Base-by-base conservation (phyloP, 1,140 invertebrate genomes). In the Lepidurus arcticus region DNA sequence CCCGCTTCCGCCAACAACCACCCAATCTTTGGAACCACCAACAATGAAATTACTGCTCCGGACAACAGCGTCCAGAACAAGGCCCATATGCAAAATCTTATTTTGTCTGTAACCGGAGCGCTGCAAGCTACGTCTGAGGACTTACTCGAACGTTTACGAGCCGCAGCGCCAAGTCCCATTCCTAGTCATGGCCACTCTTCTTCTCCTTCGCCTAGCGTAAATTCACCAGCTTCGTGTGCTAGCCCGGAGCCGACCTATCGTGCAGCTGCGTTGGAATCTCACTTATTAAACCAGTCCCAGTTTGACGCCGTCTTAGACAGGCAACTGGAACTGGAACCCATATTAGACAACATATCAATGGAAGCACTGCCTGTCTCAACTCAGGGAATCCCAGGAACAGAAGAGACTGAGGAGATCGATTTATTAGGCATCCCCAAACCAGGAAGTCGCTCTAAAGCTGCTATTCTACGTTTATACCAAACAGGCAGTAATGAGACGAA, bases 121-220 rank as follows among this genome's bases (percentile, higher is more conserved):
- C 91, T 96, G 91, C 93, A 95, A 83, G 92, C 93, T 42, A 93
- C 93, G 0, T 94, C 93, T 77, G 92, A 92, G 24, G 91, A 93
- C 83, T 86, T 96, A 74, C 83, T 95, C 53, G 92, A 94, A 80
- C 90, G 93, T 73, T 88, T 95, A 73, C 91, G 92, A 80, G 91
- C 91, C 9, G 94, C 93, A 1, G 82, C 82, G 45, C 84, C 83
- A 26, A 84, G 83, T 80, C 83, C 84, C 24, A 81, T 80, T 73
- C 81, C 81, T 8, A 80, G 81, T 45, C 79, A 76, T 77, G 74
- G 73, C 42, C 78, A 79, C 44, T 77, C 79, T 13, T 76, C 79
- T 43, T 80, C 79, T 44, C 79, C 79, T 44, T 80, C 79, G 10
- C 79, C 79, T 42, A 76, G 76, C 44, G 13, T 65, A n/a, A 65